These are phyloP conservation scores for Gopherus flavomarginatus DNA, from an alignment of 2,113 vertebrate species.

Conservation along the genomic window DNA sequence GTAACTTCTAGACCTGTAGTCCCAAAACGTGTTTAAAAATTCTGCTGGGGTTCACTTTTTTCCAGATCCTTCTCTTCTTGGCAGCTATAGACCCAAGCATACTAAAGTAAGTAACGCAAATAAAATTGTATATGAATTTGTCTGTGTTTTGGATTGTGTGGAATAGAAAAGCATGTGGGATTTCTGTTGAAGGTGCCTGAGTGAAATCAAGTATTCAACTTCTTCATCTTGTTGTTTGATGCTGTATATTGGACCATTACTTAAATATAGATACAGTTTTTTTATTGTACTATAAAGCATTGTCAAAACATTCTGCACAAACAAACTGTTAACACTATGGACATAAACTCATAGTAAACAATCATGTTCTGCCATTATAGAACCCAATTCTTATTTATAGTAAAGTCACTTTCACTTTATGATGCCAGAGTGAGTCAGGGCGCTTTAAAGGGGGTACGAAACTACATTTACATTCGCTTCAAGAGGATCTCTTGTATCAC, in stretches of 20 bases:
- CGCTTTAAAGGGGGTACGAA: not conserved
- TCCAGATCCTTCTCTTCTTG: constrained; percentile 82
- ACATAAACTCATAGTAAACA: not conserved
- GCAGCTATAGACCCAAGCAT: constrained; percentile 82
- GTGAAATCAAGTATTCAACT: not conserved
- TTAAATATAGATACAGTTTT: no score
- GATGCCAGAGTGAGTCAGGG: not conserved
- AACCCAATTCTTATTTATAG: not conserved
- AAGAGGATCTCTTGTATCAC: not conserved
- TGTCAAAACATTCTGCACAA: not conserved
- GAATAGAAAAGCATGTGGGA: not conserved
- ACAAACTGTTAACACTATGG: not conserved
- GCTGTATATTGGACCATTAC: not conserved
- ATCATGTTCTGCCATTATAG: not conserved
- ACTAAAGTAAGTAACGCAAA: constrained; percentile 77
- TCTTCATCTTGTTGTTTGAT: not conserved
- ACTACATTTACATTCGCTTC: not conserved
- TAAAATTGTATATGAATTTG: not conserved
- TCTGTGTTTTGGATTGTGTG: not conserved
- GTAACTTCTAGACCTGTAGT: not conserved
- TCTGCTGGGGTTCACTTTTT: constrained; percentile 42
- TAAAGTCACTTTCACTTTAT: not conserved
- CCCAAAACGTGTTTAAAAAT: not conserved
- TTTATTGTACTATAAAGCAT: not conserved
- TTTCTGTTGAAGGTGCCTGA: not conserved